Evolutionary conservation across 2,113 vertebrate species (phyloP), one percentile per base, ranked within the genome.

Genomic region (Osmerus mordax): DNA sequence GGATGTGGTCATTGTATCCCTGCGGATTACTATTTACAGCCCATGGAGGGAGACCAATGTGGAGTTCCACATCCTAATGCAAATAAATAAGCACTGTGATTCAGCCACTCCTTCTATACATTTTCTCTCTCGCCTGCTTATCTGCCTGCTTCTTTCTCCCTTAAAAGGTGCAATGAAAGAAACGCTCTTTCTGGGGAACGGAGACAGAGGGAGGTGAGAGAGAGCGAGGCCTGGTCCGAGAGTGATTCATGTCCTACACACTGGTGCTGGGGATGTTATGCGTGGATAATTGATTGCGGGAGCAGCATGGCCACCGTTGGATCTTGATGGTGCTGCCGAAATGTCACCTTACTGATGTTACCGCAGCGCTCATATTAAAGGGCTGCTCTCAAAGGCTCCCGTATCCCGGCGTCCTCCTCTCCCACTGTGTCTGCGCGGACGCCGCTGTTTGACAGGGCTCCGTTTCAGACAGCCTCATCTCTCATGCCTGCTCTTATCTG

Each of bases 281-380:
- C 91, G 89, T 89, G 90, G 93, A 93, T 82, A 95, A 95, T 94
- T 78, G 85, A 94, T 95, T 94, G 90, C 88, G 63, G 51, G 84
- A 87, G 91, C 84, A 80, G 86, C 86, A 84, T 84, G 83, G 91
- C 89, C 88, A 74, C 86, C 79, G 90, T 89, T 94, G 93, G 90
- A 88, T 91, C 79, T 91, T 82, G 89, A 93, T 87, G 85, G 90
- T 72, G 81, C 87, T 87, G 71, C 92, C 14, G 61, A 94, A 94
- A 93, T 94, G 94, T 94, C 94, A 93, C 89, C 89, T 92, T 84
- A 91, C 90, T 92, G 92, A 94, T 92, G 91, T 90, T 85, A 81
- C 87, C 89, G 91, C 72, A 14, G 75, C 81, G 32, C 85, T 85
- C 82, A 74, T 84, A 79, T 90, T 78, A 85, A 89, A 82, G 81